Conservation (phyloP, 2,797 vertebrate species). For the Heliangelus exortis region DNA sequence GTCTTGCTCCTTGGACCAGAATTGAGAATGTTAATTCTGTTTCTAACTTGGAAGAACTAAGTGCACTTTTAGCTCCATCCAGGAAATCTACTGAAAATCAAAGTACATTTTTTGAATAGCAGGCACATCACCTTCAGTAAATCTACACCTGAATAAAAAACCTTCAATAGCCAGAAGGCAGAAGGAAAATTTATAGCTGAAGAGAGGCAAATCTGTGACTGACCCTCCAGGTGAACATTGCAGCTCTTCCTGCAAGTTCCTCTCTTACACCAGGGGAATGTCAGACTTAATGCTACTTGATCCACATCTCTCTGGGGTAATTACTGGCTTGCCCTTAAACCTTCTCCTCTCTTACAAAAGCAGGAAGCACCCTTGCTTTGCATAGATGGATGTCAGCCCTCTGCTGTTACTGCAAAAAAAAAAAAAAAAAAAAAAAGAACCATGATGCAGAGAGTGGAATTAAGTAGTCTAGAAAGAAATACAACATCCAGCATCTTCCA, state of each 20-base stretch:
- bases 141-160: background rate
- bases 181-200: background rate
- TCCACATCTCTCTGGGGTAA: background rate
- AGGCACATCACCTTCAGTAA: background rate
- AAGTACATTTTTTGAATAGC: background rate
- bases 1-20: background rate
- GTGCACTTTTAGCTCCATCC: background rate
- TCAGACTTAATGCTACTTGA: background rate
- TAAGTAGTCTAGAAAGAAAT: constrained; percentile 20
- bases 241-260: background rate
- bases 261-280: background rate
- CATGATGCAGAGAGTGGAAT: background rate
- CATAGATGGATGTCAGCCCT: background rate
- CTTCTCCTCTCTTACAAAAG: background rate
- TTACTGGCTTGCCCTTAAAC: background rate
- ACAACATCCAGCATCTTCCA: background rate
- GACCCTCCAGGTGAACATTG: background rate
- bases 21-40: background rate
- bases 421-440: background rate
- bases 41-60: background rate
- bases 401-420: background rate
- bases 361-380: background rate
- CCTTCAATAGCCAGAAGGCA: background rate
- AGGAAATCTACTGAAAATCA: background rate
- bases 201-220: background rate